Percentiles rank a stretch among this genome's conserved stretches.
phyloP scores from a whole-genome alignment of 2,797 vertebrate genomes.

The Hydrophis major region DNA sequence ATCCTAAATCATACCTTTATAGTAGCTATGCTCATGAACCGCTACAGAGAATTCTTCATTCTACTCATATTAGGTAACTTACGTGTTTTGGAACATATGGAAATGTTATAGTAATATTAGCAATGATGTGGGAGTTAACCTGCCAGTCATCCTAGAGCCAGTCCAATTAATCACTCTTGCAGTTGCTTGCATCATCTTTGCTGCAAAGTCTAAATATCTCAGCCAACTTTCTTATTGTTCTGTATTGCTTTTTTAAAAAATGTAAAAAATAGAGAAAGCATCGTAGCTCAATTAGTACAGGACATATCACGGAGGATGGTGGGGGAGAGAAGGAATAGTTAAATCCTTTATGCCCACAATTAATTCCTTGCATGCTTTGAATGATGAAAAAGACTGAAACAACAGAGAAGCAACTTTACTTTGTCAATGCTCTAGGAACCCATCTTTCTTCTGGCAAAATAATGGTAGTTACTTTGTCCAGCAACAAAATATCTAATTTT shows the following conservation, averaged over 20 bases:
- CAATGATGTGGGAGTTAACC: neutral
- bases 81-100: constrained; percentile 27
- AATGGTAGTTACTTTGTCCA: neutral
- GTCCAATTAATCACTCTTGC: neutral
- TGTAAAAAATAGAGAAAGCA: neutral
- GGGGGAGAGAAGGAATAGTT: neutral
- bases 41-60: constrained; percentile 79
- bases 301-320: neutral
- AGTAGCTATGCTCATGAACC: constrained; percentile 85
- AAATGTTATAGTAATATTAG: neutral
- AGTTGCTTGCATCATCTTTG: neutral
- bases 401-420: neutral
- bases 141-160: neutral
- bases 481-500: neutral
- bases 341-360: neutral
- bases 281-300: neutral
- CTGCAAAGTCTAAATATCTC: neutral
- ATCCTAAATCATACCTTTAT: constrained; percentile 92
- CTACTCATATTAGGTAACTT: constrained; percentile 93
- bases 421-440: neutral
- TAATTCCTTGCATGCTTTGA: neutral
- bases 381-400: neutral
- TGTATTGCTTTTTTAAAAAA: neutral
- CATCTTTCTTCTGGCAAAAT: neutral
- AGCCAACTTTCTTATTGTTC: neutral